A percentile compares a stretch with the other conserved stretches of the same genome.
phyloP scores from a whole-genome alignment of 2,113 vertebrate species.

The cattle (Bos taurus) region ARS-UCD2.0 NC_037330.1:100705001-100705500 shows the following conservation, averaged over 20 bases:
- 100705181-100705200: slow-evolving; percentile 91
- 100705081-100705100: slow-evolving; percentile 14
- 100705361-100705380: background rate
- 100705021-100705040: background rate
- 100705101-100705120: slow-evolving; percentile 36
- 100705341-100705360: background rate
- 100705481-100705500: background rate
- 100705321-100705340: background rate
- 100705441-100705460: background rate
- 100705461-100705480: background rate
- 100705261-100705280: slow-evolving; percentile 97
- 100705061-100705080: background rate
- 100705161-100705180: slow-evolving; percentile 93
- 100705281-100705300: slow-evolving; percentile 1
- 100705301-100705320: background rate
- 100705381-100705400: slow-evolving; percentile 31
- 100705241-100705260: slow-evolving; percentile 98
- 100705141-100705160: slow-evolving; percentile 96
- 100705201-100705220: slow-evolving; percentile 90
- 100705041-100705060: slow-evolving; percentile 4
- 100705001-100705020: background rate
- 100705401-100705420: background rate
- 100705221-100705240: slow-evolving; percentile 94
- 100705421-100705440: slow-evolving; percentile 9
- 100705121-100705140: slow-evolving; percentile 96